Base-by-base conservation (phyloP, 2,797 vertebrate genomes). In the Mormyrops boulengeri region DNA sequence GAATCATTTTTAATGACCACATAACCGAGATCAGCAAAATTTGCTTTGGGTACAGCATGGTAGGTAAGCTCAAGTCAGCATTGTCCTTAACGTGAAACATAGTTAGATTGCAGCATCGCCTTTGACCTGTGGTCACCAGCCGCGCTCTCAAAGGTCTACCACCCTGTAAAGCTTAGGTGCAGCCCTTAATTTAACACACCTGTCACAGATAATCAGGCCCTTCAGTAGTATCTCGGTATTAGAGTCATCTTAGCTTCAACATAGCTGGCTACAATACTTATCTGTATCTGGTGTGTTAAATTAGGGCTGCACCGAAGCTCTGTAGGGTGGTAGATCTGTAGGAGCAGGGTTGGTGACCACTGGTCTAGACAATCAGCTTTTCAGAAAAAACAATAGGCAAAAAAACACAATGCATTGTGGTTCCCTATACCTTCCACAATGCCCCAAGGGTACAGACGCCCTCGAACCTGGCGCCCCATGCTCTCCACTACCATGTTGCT, bases 401-500 rank as follows among this genome's bases (percentile, higher is more conserved):
- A 5, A 60, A 60, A 60, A 60, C 22, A 66, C 22, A 26, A 77
- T 14, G 30, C 30, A 41, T 38, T 41, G 12, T 41, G 41, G 69
- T 34, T 80, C 38, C 73, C 88, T 95, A 94, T 92, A 97, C 97
- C 97, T 94, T 97, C 97, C 89, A 97, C 97, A 26, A 97, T 97
- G 88, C 97, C 97, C 97, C 97, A 97, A 17, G 97, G 97, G 90
- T 97, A 97, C 6, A 97, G 95, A 47, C 97, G 95, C 0, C 97
- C 97, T 19, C 97, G 95, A 86, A 97, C 95, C 7, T 96, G 94
- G 94, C 97, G 96, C 19, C 97, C 97, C 91, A 96, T 96, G 0
- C 96, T 96, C 89, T 97, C 97, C 91, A 97, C 96, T 93, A 97
- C 97, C 0, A 96, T 97, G 93, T 97, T 97, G 88, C 97, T 97